A percentile compares a stretch with the other conserved stretches of the same genome.
Evolutionary conservation across 92 coral and sea anemone genomes (phyloP).

Genomic region (Heliopora coerulea): DNA sequence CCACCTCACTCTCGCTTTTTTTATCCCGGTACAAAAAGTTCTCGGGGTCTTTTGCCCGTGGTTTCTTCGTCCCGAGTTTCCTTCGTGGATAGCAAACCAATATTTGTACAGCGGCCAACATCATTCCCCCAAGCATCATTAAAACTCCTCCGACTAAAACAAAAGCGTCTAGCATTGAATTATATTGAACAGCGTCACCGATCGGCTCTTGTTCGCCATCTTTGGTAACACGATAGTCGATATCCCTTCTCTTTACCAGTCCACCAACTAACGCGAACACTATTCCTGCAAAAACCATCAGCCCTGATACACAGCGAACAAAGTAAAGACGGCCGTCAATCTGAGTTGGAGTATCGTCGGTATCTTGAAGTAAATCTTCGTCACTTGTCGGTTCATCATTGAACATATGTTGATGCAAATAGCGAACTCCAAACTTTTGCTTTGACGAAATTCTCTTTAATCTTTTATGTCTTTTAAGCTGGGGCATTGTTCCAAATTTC

Average conservation of each 20-base stretch:
- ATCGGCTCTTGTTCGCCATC: conserved; percentile 73
- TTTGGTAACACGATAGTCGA: conserved; percentile 74
- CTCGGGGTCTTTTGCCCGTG: conserved; percentile 45
- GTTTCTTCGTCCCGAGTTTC: conserved; percentile 39
- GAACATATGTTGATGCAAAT: conserved; percentile 97
- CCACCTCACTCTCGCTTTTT: conserved; percentile 36
- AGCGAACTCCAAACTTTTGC: conserved; percentile 86
- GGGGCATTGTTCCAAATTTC: conserved; percentile 14
- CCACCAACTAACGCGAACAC: conserved; percentile 91
- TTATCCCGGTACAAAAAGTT: conserved; percentile 51
- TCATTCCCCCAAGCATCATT: conserved; percentile 71
- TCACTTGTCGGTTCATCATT: conserved; percentile 70
- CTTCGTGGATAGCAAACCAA: conserved; percentile 41
- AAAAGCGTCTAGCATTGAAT: conserved; percentile 85
- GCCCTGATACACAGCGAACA: conserved; percentile 63
- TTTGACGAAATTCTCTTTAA: conserved; percentile 32
- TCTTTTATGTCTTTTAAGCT: conserved; percentile 36
- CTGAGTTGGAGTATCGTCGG: conserved; percentile 79
- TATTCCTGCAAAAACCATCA: conserved; percentile 76
- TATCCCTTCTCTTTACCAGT: conserved; percentile 75
- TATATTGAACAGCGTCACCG: conserved; percentile 69
- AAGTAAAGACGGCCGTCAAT: conserved; percentile 75
- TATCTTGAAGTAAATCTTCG: conserved; percentile 65
- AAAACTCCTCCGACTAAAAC: conserved; percentile 83
- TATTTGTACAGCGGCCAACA: conserved; percentile 75